Conservation (phyloP, 2,888 invertebrate genomes). For the Acleris holmiana region DNA sequence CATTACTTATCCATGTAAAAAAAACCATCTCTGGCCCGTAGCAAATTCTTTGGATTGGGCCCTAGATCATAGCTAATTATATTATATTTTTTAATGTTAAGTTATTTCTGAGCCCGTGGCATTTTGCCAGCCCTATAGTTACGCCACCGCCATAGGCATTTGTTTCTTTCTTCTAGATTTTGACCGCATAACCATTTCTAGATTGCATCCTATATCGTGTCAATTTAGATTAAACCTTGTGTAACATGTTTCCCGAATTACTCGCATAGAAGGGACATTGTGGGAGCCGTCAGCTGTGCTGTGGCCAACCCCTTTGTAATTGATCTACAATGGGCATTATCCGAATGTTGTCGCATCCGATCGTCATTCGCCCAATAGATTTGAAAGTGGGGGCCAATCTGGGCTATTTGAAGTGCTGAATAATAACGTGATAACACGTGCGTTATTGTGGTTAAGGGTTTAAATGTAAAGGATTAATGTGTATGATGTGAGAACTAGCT, state of each 20-base stretch:
- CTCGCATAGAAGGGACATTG: constrained; percentile 46
- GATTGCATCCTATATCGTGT: no score
- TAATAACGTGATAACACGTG: constrained; percentile 25
- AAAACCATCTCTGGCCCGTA: no score
- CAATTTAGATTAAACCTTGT: neutral
- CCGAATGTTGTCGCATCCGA: constrained; percentile 73
- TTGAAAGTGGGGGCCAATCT: constrained; percentile 54
- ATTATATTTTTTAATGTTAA: no score
- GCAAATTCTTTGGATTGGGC: no score
- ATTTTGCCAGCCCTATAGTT: no score
- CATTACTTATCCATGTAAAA: no score
- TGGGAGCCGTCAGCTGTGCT: constrained; percentile 66
- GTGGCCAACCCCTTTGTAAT: constrained; percentile 58
- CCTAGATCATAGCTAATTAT: no score
- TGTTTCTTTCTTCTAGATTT: no score
- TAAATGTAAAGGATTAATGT: neutral
- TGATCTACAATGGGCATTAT: constrained; percentile 68
- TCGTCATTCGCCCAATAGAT: constrained; percentile 71
- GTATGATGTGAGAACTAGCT: neutral
- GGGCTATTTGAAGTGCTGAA: constrained; percentile 3
- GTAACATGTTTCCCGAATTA: constrained; percentile 50
- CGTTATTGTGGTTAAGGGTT: neutral
- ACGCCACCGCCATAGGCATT: no score
- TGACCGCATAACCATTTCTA: no score
- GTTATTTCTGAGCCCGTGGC: no score